phyloP scores from a whole-genome alignment of 1,140 invertebrate species.

The Arctopsyche grandis region DNA sequence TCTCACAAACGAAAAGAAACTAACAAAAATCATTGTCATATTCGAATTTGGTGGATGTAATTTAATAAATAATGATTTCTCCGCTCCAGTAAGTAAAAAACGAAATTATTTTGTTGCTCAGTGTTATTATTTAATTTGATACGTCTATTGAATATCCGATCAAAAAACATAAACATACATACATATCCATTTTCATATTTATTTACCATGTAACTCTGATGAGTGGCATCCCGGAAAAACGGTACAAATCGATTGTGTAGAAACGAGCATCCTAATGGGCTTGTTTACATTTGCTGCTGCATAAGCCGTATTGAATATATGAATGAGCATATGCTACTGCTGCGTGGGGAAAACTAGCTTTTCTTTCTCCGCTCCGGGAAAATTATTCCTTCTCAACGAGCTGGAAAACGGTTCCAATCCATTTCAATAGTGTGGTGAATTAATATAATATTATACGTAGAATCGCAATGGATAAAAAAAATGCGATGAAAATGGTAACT shows the following conservation, averaged over 20 bases:
- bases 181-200: background rate
- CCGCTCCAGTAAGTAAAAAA: no score
- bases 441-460: no score
- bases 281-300: constrained; percentile 43
- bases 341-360: background rate
- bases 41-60: no score
- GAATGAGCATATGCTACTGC: constrained; percentile 22
- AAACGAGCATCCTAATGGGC: constrained; percentile 42
- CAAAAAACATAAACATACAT: background rate
- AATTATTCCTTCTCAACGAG: constrained; percentile 11
- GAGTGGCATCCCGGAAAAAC: constrained; percentile 11
- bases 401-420: background rate
- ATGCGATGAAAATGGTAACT: no score
- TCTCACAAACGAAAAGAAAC: no score
- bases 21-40: no score
- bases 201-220: background rate
- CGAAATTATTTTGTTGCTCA: no score
- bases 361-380: constrained; percentile 16
- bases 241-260: constrained; percentile 25
- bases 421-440: no score
- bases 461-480: no score
- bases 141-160: background rate
- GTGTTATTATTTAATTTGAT: no score
- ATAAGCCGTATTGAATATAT: constrained; percentile 50
- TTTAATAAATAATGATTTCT: no score